Evolutionary conservation across 2,797 vertebrate species (phyloP).

Genomic region (Choloepus didactylus): DNA sequence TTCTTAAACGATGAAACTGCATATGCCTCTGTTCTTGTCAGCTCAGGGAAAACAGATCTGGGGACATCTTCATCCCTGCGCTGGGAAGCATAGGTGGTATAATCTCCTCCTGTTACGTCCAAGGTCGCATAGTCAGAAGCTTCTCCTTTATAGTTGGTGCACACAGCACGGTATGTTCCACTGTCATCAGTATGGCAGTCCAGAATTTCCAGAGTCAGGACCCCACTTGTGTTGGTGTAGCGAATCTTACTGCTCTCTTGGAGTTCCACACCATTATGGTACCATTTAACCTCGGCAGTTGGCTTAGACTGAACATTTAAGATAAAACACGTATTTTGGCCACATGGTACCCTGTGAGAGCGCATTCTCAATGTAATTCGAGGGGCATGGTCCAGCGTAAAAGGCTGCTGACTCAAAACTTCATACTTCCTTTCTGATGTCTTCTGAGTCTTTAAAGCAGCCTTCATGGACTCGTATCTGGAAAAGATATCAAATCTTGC

Average conservation of each 20-base stretch:
- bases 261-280: conserved; percentile 95
- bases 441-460: conserved; percentile 94
- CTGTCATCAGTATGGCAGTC: conserved; percentile 95
- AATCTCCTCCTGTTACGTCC: conserved; percentile 95
- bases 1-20: conserved; percentile 94
- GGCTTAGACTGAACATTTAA: conserved; percentile 97
- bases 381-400: conserved; percentile 96
- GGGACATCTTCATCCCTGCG: conserved; percentile 95
- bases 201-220: conserved; percentile 95
- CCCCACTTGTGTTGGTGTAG: conserved; percentile 95
- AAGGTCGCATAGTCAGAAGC: conserved; percentile 97
- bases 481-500: conserved; percentile 96
- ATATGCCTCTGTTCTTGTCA: conserved; percentile 94
- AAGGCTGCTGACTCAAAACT: conserved; percentile 94
- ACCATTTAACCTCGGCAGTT: conserved; percentile 95
- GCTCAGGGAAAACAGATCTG: conserved; percentile 92
- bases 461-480: conserved; percentile 97
- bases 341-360: conserved; percentile 94
- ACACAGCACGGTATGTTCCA: conserved; percentile 96
- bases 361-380: conserved; percentile 97
- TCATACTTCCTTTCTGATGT: conserved; percentile 93
- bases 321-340: conserved; percentile 95
- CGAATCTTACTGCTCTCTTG: conserved; percentile 93
- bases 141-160: conserved; percentile 96
- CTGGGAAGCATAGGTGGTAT: conserved; percentile 91